Percentiles rank a stretch among this genome's conserved stretches.
These are phyloP conservation scores for Himantopus leucocephalus DNA, from an alignment of 2,113 vertebrate species.

Conservation along the genomic window DNA sequence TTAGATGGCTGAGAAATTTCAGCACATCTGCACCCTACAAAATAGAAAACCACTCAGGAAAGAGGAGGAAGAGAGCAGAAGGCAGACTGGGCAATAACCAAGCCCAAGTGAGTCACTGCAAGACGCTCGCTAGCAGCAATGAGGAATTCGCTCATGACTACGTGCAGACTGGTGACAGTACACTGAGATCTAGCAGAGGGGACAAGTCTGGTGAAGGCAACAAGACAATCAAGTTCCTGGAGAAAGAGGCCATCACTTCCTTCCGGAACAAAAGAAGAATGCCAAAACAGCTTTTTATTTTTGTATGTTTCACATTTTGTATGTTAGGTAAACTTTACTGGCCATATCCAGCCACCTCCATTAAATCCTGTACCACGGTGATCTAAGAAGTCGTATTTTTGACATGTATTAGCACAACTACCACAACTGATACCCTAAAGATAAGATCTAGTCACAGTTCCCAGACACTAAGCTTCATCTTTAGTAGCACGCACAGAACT, in stretches of 20 bases:
- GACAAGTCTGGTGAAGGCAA: background rate
- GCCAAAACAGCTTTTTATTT: background rate
- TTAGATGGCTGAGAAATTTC: conserved; percentile 3
- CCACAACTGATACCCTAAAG: background rate
- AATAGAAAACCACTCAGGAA: conserved; percentile 15
- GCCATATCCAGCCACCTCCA: background rate
- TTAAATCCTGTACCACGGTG: background rate
- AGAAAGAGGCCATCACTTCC: background rate
- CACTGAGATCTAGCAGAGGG: conserved; percentile 5
- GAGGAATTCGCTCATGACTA: conserved; percentile 15
- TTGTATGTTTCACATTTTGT: background rate
- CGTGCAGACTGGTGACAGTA: background rate
- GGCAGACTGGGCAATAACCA: conserved; percentile 37
- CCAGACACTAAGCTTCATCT: background rate
- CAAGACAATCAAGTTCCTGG: background rate
- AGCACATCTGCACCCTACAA: background rate
- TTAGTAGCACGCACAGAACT: background rate
- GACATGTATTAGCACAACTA: background rate
- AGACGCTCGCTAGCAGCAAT: background rate
- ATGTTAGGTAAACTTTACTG: background rate
- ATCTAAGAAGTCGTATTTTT: background rate
- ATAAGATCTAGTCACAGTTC: background rate
- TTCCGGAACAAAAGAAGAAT: background rate
- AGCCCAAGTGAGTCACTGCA: conserved; percentile 41
- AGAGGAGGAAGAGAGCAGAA: conserved; percentile 49